These are phyloP conservation scores for Taurulus bubalis DNA, from an alignment of 2,113 vertebrate genomes.

Conservation along the genomic window DNA sequence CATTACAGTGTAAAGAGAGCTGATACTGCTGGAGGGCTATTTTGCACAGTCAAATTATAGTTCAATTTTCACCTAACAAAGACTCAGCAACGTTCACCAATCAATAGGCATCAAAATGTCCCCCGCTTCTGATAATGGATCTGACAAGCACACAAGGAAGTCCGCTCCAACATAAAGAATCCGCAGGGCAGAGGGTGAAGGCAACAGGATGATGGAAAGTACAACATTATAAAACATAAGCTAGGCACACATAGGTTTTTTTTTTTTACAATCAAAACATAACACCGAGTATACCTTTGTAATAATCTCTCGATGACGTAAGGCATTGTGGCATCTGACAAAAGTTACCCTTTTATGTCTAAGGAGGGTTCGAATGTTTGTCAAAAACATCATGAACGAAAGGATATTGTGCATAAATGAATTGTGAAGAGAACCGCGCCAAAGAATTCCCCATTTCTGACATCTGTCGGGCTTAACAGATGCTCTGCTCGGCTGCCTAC, in stretches of 20 bases:
- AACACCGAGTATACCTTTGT: constrained; percentile 10
- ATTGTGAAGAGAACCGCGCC: constrained; percentile 43
- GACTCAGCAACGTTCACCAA: constrained; percentile 56
- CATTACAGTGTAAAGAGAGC: constrained; percentile 48
- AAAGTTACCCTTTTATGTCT: constrained; percentile 17
- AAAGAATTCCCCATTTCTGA: constrained; percentile 49
- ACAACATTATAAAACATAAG: constrained; percentile 4
- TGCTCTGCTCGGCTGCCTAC: constrained; percentile 49
- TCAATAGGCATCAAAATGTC: constrained; percentile 67
- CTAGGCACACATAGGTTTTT: not conserved
- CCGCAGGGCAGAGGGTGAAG: not conserved
- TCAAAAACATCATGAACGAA: constrained; percentile 35
- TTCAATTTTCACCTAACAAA: constrained; percentile 70
- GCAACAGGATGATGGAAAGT: constrained; percentile 23
- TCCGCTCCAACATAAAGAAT: constrained; percentile 31
- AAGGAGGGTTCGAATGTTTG: constrained; percentile 24
- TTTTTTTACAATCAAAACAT: constrained; percentile 35
- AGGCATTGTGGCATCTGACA: constrained; percentile 55
- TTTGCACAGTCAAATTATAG: constrained; percentile 55
- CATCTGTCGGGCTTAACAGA: constrained; percentile 63
- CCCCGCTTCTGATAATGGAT: constrained; percentile 51
- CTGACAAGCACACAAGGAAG: constrained; percentile 42
- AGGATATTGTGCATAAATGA: constrained; percentile 52
- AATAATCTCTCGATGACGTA: constrained; percentile 32
- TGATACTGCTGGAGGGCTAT: constrained; percentile 50